Evolutionary conservation across 2,888 invertebrate genomes (phyloP), one percentile per base, ranked within the genome.

Genomic region (Callimorpha dominula): DNA sequence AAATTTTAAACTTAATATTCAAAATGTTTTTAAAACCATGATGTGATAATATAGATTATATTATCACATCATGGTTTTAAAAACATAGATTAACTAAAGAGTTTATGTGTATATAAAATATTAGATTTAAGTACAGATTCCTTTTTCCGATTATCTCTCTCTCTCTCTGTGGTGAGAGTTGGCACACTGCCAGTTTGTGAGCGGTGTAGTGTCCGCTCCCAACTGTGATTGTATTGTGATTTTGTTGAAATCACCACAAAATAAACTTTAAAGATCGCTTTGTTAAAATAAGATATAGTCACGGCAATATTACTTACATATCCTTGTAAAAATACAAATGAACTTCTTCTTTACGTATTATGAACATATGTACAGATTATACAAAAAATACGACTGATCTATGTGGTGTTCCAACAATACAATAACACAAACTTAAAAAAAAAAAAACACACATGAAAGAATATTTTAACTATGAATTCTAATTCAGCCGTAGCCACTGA

Each of bases 91-190:
- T 1, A 63, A 40, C 3, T 17, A 1, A 12, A 14, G 17, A 62
- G 62, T 68, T 49, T 15, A 6, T n/a, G n/a, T 31, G 49, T 40
- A 31, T 31, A 49, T 49, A 8, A 68, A 69, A 77, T 71, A 74
- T 71, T 76, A 70, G 68, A 68, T 81, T 68, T 65, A 67, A 82
- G 67, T 71, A 74, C 74, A 63, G 66, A 84, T 76, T 77, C 80
- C 75, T 79, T 73, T 82, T 81, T 76, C 72, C 77, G 79, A 84
- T 84, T 78, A 82, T 82, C 73, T 76, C 71, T 46, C 76, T 73
- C 74, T 80, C 69, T 54, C 50, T 70, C 40, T 70, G 73, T 67
- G 67, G 65, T 60, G 43, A 70, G 62, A 72, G 71, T 64, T 82
- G 82, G 82, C 82, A 70, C 64, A n/a, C 42, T 71, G 78, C 84